These are phyloP conservation scores for Phenganax subtilis DNA, from an alignment of 92 coral and sea anemone species.

Conservation along the genomic window DNA sequence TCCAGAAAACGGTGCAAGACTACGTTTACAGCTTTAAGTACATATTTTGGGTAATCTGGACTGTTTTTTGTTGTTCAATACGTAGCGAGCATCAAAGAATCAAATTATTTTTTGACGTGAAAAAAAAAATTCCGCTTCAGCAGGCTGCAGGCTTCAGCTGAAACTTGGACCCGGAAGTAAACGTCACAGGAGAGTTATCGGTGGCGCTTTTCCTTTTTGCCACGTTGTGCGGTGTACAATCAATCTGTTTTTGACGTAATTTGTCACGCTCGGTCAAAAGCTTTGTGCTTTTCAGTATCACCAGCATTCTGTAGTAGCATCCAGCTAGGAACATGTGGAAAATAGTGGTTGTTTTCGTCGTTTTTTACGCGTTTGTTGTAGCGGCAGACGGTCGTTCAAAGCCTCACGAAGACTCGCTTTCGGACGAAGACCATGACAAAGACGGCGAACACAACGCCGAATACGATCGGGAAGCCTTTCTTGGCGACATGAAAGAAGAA, in stretches of 20 bases:
- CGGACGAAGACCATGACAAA: slow-evolving; percentile 69
- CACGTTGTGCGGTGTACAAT: background rate
- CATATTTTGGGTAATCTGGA: too few species aligned
- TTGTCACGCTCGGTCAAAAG: slow-evolving; percentile 22
- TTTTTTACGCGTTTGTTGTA: slow-evolving; percentile 24
- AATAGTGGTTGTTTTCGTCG: slow-evolving; percentile 5
- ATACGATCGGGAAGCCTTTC: slow-evolving; percentile 93
- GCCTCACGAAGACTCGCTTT: slow-evolving; percentile 58
- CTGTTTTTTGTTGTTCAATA: too few species aligned
- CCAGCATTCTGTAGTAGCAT: slow-evolving; percentile 18
- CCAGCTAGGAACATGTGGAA: slow-evolving; percentile 13
- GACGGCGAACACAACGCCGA: slow-evolving; percentile 82
- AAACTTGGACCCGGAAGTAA: background rate
- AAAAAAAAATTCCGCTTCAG: too few species aligned
- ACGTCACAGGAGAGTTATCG: background rate
- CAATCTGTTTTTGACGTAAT: background rate
- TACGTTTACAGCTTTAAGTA: too few species aligned
- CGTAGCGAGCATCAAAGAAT: too few species aligned
- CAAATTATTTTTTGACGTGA: too few species aligned
- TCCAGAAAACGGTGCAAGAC: too few species aligned
- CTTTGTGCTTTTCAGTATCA: background rate
- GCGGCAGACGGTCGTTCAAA: slow-evolving; percentile 47
- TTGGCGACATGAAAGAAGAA: slow-evolving; percentile 86
- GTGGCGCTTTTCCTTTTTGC: slow-evolving; percentile 11
- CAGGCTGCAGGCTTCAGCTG: too few species aligned